Percentiles rank a stretch among this genome's conserved stretches.
phyloP scores from a whole-genome alignment of 1,140 invertebrate genomes.

The Geopemphigus sp. region DNA sequence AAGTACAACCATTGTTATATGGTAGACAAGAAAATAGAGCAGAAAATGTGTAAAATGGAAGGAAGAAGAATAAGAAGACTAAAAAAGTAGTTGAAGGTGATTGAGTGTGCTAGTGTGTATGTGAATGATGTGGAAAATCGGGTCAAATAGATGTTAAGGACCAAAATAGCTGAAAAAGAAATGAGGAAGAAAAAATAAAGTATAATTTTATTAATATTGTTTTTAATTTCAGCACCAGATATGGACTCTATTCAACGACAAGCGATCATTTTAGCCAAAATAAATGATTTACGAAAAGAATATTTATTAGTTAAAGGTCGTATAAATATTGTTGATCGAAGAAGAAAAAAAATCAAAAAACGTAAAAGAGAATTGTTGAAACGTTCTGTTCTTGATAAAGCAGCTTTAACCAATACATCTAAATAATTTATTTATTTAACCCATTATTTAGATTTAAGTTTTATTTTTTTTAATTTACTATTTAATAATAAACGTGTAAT shows the following conservation, averaged over 20 bases:
- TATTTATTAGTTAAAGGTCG: neutral
- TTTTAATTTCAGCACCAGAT: conserved; percentile 16
- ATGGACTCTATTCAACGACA: conserved; percentile 21
- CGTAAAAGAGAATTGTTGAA: neutral
- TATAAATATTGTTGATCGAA: neutral
- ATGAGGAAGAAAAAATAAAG: no score
- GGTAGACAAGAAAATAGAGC: no score
- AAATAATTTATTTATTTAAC: neutral
- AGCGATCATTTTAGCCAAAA: neutral
- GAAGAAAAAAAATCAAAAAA: conserved; percentile 23
- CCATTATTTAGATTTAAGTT: neutral
- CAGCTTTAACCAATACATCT: neutral
- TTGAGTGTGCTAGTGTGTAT: no score
- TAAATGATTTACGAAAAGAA: conserved; percentile 26
- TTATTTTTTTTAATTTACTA: neutral
- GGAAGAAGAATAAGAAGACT: no score
- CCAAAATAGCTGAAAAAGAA: no score
- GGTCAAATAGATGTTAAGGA: no score
- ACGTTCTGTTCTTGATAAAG: neutral
- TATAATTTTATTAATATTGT: neutral
- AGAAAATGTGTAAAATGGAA: no score
- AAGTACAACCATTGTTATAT: no score
- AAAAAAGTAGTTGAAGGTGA: no score
- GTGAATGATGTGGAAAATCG: no score
- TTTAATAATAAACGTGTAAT: neutral